Evolutionary conservation across 2,888 invertebrate genomes (phyloP), one percentile per base, ranked within the genome.

Genomic region (Pristionchus entomophagus): DNA sequence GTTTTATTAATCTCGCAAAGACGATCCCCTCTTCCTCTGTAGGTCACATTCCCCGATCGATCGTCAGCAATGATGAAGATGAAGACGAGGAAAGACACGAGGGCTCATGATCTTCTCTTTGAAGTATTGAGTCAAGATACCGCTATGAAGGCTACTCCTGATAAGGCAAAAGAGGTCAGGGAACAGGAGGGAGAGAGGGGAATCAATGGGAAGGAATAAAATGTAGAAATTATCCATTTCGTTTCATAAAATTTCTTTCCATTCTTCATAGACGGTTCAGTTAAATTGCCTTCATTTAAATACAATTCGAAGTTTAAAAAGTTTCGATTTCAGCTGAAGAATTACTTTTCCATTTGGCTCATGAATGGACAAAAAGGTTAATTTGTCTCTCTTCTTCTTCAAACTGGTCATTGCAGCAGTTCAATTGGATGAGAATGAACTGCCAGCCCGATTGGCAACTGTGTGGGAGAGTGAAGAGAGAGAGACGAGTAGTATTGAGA

Each of bases 61-160:
- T 14, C 45, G 6, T 49, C 78, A n/a, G 49, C 51, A 8, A 78
- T 78, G 78, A 78, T 78, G 78, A 78, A 78, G 78, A 78, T 78
- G 78, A n/a, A 49, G 29, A 12, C 29, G 49, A 78, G 49, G 78
- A 78, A 45, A 19, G 49, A 78, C 26, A 78, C 78, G 32, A 78
- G 19, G 32, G 49, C 78, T 0, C 29, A 78, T 49, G 49, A 19
- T 26, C 38, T 78, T 8, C 49, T 78, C 49, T 49, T 26, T 45
- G 49, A 78, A 49, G 49, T 78, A 49, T 49, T 78, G 26, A 73
- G 29, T 62, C 62, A 62, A 5, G 41, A 69, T 35, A 69, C 69
- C 5, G 69, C 38, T 10, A 35, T 69, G 69, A 69, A 69, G 19
- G 69, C 69, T 4, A 38, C 22, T 19, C 17, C 32, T 4, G 26